Evolutionary conservation across 35 echinoderm and acorn worm species (phyloP).

Genomic region (Ophioderma brevispina): DNA sequence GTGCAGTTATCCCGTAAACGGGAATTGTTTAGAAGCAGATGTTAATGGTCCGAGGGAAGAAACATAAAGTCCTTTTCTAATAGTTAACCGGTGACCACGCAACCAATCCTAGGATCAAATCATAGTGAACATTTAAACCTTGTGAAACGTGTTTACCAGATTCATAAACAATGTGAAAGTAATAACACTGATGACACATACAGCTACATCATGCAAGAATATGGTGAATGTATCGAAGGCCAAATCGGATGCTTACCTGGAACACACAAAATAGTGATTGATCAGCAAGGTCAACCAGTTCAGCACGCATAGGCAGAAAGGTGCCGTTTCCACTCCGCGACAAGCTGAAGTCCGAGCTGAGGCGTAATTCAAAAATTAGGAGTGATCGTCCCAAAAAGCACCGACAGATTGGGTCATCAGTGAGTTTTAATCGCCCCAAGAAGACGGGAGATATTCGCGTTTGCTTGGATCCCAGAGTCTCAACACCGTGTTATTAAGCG

Average conservation of each 20-base stretch:
- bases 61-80: not conserved
- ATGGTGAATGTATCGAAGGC: not conserved
- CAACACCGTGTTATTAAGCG: slow-evolving; percentile 48
- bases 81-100: not conserved
- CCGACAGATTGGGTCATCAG: slow-evolving; percentile 63
- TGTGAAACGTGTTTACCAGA: not conserved
- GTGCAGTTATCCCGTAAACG: not conserved
- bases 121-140: slow-evolving; percentile 19
- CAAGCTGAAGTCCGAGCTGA: slow-evolving; percentile 56
- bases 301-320: slow-evolving; percentile 37
- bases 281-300: slow-evolving; percentile 30
- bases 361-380: slow-evolving; percentile 57
- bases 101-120: slow-evolving; percentile 6
- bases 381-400: slow-evolving; percentile 28
- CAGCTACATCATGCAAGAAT: not conserved
- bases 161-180: not conserved
- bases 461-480: slow-evolving; percentile 52
- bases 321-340: slow-evolving; percentile 50
- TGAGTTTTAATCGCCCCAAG: slow-evolving; percentile 28
- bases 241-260: not conserved
- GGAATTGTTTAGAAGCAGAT: not conserved
- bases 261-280: not conserved
- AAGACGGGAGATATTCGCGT: slow-evolving; percentile 53
- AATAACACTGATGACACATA: not conserved
- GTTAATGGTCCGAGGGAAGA: not conserved